These are phyloP conservation scores for Acleris sparsana DNA, from an alignment of 2,888 invertebrate species.

Conservation along the genomic window DNA sequence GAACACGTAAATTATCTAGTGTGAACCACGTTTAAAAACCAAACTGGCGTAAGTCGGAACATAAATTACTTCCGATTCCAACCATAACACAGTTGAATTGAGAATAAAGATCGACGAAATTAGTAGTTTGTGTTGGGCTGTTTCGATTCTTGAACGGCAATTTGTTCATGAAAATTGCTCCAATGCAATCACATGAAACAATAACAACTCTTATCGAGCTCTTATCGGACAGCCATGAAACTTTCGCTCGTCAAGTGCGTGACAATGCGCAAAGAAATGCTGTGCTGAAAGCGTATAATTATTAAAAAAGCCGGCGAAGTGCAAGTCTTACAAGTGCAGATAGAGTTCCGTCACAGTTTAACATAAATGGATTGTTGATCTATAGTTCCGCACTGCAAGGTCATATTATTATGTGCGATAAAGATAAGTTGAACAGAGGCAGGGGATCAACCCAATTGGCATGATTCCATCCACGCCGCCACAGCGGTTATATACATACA, in stretches of 20 bases:
- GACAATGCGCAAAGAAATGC: conserved; percentile 4
- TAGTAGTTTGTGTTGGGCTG: neutral
- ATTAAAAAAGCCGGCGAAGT: conserved; percentile 1
- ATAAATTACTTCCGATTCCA: neutral
- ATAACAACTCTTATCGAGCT: conserved; percentile 43
- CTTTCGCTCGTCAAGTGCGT: conserved; percentile 9
- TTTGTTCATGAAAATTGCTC: conserved; percentile 28
- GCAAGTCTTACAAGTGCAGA: neutral
- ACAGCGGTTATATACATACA: too few species aligned
- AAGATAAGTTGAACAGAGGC: too few species aligned
- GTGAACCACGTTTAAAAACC: conserved; percentile 1
- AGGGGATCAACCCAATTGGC: too few species aligned
- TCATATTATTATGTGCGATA: too few species aligned
- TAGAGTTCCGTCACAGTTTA: neutral
- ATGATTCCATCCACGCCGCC: too few species aligned
- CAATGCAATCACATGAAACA: conserved; percentile 40
- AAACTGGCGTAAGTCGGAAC: conserved; percentile 17
- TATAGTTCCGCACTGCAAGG: too few species aligned
- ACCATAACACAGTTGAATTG: too few species aligned
- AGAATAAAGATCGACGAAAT: too few species aligned
- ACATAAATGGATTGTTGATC: neutral
- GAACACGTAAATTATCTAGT: neutral
- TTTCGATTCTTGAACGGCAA: conserved; percentile 10
- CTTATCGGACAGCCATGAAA: conserved; percentile 20
- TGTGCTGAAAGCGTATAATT: conserved; percentile 6